Evolutionary conservation across 1,140 invertebrate genomes (phyloP), one percentile per base, ranked within the genome.

Genomic region (Brachionus sp.): DNA sequence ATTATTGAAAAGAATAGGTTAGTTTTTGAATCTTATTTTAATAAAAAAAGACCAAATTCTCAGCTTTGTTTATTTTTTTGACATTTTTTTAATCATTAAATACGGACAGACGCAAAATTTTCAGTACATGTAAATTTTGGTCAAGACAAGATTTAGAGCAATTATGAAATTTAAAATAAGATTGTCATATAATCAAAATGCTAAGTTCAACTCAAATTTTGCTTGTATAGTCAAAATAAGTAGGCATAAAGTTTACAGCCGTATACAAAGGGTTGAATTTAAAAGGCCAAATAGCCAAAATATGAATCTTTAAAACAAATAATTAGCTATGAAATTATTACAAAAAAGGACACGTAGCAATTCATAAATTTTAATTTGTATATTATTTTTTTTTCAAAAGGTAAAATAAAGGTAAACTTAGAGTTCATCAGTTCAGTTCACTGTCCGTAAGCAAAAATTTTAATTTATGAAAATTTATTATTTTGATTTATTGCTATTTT

Each of bases 381-480:
- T 1, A 57, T 19, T 19, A 25, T 19, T 42, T 42, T 57, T 19
- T 57, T 23, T 57, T 19, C 50, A 9, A 57, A 57, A 57, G 50
- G 50, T 57, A 57, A 57, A 57, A 57, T 57, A 57, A 57, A 57
- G 50, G 50, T 57, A 57, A 57, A 57, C 50, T 57, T 19, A 57
- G 50, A 57, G 50, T 57, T 57, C 50, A 57, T 19, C 50, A 57
- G 50, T 57, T 57, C 50, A 57, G 19, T 57, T 57, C 50, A 57
- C 5, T 57, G 50, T 57, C 50, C 50, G 19, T 57, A 19, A 19
- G 7, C 29, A 29, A 57, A 57, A 57, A 57, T 57, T 57, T 25
- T 57, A 57, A 57, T 57, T 57, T 57, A 57, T 57, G 50, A 57
- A 57, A 57, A 57, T 23, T 57, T 57, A 57, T 57, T 57, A 57